Conservation (phyloP, 2,113 vertebrate genomes). For the Empidonax traillii region DNA sequence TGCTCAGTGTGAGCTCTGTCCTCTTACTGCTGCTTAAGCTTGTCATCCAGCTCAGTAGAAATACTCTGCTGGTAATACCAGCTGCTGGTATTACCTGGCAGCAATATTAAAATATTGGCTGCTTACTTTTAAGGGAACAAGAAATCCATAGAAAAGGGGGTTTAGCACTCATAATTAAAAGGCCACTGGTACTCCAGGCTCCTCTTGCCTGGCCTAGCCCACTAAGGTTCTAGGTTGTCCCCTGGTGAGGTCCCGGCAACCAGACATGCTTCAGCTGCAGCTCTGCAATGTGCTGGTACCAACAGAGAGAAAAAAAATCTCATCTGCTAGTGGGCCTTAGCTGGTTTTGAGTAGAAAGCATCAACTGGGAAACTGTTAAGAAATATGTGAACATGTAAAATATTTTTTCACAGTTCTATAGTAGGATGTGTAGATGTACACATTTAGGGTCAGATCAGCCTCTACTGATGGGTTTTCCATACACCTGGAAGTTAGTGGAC, state of each 20-base stretch:
- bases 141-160: not conserved
- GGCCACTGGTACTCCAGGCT: not conserved
- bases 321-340: not conserved
- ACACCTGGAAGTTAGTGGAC: not conserved
- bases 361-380: not conserved
- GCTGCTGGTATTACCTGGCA: not conserved
- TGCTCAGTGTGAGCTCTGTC: not conserved
- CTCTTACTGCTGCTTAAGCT: not conserved
- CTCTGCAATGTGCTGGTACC: not conserved
- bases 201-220: not conserved
- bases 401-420: not conserved
- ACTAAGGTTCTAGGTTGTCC: not conserved
- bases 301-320: not conserved
- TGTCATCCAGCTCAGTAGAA: not conserved
- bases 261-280: not conserved
- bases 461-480: not conserved
- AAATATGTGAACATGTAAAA: not conserved
- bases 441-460: not conserved
- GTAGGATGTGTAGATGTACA: not conserved
- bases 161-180: not conserved
- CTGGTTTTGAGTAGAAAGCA: not conserved
- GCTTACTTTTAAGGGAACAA: not conserved
- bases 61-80: not conserved
- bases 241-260: not conserved
- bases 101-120: not conserved